Percentiles rank a stretch among this genome's conserved stretches.
Evolutionary conservation across 2,113 vertebrate genomes (phyloP).

Genomic region (Eonycteris spelaea): DNA sequence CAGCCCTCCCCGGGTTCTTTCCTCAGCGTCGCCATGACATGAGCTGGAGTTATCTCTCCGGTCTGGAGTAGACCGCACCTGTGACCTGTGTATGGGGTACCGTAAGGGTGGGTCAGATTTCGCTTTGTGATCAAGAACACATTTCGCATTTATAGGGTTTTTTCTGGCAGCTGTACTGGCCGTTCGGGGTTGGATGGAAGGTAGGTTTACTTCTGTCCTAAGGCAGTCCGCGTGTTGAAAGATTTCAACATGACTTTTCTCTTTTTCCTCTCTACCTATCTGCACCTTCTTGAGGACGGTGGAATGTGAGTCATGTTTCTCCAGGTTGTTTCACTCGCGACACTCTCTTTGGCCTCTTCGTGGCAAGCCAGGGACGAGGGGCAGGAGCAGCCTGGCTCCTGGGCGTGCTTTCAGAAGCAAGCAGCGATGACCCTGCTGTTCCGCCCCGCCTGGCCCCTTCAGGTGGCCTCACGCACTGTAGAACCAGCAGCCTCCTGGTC

Average conservation of each 20-base stretch:
- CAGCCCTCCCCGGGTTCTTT: conserved; percentile 12
- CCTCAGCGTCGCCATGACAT: not conserved
- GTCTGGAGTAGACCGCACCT: not conserved
- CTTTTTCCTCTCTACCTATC: not conserved
- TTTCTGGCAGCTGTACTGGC: not conserved
- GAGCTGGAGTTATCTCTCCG: not conserved
- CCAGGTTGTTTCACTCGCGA: not conserved
- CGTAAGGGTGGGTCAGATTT: not conserved
- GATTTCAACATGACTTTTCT: not conserved
- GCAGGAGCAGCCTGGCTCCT: not conserved
- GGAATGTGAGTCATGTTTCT: not conserved
- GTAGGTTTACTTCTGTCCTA: not conserved
- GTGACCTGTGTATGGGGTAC: too few species aligned
- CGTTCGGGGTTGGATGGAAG: not conserved
- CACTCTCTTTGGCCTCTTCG: not conserved
- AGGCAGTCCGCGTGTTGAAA: not conserved
- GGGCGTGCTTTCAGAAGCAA: not conserved
- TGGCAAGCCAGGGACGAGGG: not conserved
- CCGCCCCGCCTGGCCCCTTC: not conserved
- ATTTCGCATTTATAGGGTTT: too few species aligned
- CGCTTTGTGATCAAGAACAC: not conserved
- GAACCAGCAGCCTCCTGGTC: not conserved
- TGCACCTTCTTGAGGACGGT: not conserved
- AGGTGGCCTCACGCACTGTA: accelerated
- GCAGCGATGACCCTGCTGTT: not conserved